These are phyloP conservation scores for Sesamia inferens DNA, from an alignment of 2,888 invertebrate genomes.

Conservation along the genomic window DNA sequence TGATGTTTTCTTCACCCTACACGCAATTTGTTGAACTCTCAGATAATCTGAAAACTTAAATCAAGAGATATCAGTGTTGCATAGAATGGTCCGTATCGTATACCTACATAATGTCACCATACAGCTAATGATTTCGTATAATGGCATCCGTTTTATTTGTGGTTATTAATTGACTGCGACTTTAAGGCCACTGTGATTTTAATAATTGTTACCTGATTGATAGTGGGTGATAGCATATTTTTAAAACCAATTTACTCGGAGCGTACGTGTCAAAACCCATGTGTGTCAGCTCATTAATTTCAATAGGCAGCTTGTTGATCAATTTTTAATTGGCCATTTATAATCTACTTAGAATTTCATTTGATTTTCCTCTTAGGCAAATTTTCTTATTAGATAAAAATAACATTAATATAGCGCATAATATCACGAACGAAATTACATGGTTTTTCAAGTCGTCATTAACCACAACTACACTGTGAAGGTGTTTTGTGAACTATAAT, in stretches of 20 bases:
- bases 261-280: constrained; percentile 84
- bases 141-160: constrained; percentile 71
- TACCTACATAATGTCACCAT: constrained; percentile 25
- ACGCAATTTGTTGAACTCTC: constrained; percentile 7
- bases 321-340: constrained; percentile 78
- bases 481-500: constrained; percentile 14
- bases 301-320: constrained; percentile 67
- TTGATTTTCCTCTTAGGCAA: constrained; percentile 77
- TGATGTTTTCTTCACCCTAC: constrained; percentile 4
- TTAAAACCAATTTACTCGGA: constrained; percentile 67
- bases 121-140: constrained; percentile 56
- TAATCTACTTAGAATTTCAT: constrained; percentile 70
- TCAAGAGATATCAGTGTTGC: too few relatives aligned
- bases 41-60: constrained; percentile 4
- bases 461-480: constrained; percentile 20
- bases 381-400: neutral
- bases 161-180: constrained; percentile 75
- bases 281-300: constrained; percentile 79
- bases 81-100: constrained; percentile 64
- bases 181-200: constrained; percentile 80
- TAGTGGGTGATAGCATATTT: constrained; percentile 70
- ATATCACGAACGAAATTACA: neutral
- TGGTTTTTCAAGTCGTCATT: constrained; percentile 16
- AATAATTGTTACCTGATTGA: constrained; percentile 78
- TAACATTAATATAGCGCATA: neutral